phyloP scores from a whole-genome alignment of 2,113 vertebrate species.

The Austrofundulus limnaeus region DNA sequence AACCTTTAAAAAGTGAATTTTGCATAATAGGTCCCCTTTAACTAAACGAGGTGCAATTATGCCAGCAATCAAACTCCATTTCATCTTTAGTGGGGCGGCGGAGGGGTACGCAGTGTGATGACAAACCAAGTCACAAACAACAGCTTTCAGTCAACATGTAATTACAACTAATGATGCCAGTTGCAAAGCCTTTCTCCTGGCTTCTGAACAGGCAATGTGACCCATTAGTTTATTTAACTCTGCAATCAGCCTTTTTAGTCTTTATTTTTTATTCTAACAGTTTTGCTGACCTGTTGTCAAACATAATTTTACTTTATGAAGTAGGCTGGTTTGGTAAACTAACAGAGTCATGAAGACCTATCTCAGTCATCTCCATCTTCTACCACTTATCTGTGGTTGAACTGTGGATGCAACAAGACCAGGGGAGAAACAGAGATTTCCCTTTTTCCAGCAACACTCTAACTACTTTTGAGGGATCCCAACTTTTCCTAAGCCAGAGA shows the following conservation, averaged over 20 bases:
- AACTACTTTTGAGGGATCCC: too few species aligned
- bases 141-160: constrained; percentile 50
- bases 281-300: background rate
- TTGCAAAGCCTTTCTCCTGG: constrained; percentile 24
- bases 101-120: constrained; percentile 26
- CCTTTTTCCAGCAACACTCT: too few species aligned
- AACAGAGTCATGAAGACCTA: too few species aligned
- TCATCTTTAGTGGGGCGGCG: constrained; percentile 58
- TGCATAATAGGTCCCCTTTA: too few species aligned
- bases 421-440: too few species aligned
- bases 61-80: constrained; percentile 61
- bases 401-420: too few species aligned
- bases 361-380: too few species aligned
- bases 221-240: constrained; percentile 2
- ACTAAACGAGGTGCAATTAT: constrained; percentile 70
- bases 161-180: constrained; percentile 54
- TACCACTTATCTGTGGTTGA: too few species aligned
- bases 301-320: too few species aligned
- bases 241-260: constrained; percentile 11
- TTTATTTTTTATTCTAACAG: constrained; percentile 11
- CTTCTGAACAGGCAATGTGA: constrained; percentile 9
- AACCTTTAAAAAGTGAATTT: too few species aligned
- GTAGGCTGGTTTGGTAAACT: too few species aligned
- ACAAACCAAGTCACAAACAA: constrained; percentile 57
- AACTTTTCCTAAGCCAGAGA: too few species aligned